Evolutionary conservation across 2,113 vertebrate species (phyloP).

Genomic region (Willisornis vidua): DNA sequence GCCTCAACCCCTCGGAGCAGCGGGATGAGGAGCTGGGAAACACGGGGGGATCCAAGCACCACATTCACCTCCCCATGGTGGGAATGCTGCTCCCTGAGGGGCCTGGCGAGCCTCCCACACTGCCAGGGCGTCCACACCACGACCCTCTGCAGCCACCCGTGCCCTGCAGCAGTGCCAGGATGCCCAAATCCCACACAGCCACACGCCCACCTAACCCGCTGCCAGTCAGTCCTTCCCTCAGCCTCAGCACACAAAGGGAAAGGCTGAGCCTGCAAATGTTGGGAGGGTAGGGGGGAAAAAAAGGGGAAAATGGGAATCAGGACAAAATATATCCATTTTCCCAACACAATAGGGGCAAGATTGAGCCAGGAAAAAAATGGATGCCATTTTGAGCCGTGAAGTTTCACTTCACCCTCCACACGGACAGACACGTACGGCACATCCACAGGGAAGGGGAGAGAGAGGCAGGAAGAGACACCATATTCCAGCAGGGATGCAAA

Average conservation of each 20-base stretch:
- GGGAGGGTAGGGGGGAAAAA: neutral
- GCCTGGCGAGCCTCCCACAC: neutral
- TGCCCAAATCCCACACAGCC: neutral
- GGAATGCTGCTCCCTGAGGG: neutral
- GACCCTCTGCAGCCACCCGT: neutral
- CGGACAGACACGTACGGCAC: neutral
- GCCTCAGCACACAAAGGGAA: neutral
- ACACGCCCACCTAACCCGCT: neutral
- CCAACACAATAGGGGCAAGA: neutral
- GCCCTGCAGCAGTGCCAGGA: neutral
- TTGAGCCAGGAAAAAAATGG: neutral
- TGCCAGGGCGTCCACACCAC: neutral
- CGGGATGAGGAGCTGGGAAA: neutral
- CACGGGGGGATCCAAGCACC: rapidly evolving
- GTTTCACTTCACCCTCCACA: neutral
- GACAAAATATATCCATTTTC: rapidly evolving
- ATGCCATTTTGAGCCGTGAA: slow-evolving; percentile 29
- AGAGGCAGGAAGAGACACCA: neutral
- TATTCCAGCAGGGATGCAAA: neutral
- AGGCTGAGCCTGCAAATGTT: rapidly evolving
- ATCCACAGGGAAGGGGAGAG: neutral
- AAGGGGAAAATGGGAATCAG: rapidly evolving
- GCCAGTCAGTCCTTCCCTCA: neutral
- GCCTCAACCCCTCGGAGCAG: neutral
- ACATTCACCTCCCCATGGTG: neutral